Conservation (phyloP, 2,888 invertebrate genomes). For the Nemoura dubitans region DNA sequence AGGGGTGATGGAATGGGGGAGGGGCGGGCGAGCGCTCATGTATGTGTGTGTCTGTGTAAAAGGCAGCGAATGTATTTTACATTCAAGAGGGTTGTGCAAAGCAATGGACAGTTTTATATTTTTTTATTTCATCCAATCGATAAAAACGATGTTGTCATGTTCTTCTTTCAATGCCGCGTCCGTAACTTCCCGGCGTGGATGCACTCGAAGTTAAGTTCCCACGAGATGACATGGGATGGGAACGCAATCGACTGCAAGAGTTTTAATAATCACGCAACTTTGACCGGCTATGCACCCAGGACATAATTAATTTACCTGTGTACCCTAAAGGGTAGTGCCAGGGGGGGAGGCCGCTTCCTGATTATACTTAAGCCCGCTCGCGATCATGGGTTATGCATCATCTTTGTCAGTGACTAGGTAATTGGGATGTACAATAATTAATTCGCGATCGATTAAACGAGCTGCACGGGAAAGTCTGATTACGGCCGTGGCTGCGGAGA, state of each 20-base stretch:
- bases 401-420: background rate
- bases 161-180: background rate
- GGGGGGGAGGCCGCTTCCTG: background rate
- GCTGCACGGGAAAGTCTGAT: background rate
- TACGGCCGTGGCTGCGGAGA: background rate
- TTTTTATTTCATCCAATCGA: background rate
- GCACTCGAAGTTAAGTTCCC: background rate
- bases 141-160: background rate
- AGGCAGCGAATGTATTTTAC: background rate
- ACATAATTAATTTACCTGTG: background rate
- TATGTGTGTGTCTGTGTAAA: background rate
- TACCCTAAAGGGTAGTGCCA: background rate
- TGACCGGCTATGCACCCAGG: background rate
- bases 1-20: background rate
- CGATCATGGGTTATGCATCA: background rate
- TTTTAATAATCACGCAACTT: background rate
- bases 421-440: background rate
- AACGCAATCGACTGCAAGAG: background rate
- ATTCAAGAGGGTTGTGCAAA: background rate
- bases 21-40: background rate
- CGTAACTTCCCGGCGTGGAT: background rate
- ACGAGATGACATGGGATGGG: background rate
- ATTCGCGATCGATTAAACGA: background rate
- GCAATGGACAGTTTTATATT: conserved; percentile 7
- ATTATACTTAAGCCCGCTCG: background rate